Evolutionary conservation across 2,888 invertebrate species (phyloP), one percentile per base, ranked within the genome.

Genomic region (Alcis repandata): DNA sequence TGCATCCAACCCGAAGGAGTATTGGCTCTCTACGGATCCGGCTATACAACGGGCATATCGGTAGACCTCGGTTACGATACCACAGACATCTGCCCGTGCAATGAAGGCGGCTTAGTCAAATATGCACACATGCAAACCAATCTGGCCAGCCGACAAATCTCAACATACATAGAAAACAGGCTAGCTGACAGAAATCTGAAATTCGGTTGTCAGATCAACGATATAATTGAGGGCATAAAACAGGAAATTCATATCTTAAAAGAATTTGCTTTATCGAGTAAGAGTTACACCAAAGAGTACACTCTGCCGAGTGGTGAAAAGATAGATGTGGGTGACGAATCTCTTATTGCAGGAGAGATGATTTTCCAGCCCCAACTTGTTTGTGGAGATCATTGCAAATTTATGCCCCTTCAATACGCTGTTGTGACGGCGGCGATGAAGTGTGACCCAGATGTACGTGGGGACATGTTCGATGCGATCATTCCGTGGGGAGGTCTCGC

Each of bases 61-160:
- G 84, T 91, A 0, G 91, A 92, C 72, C 71, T 92, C 1, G 91
- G 92, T 1, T 80, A 85, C 52, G 85, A 86, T 38, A 79, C 82
- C 4, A 78, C 84, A 0, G 79, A 85, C 53, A 76, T 91, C 32
- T 75, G 72, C 17, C 90, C 91, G 0, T 77, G 91, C 0, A 92
- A 86, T 65, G 90, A 91, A 73, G 92, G 92, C 0, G 86, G 88
- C 0, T 61, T 80, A 1, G 72, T 92, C 6, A 71, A 54, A 7
- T 90, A 86, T 56, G 91, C 90, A 0, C 83, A 85, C 33, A 84
- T 87, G 65, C 69, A 74, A 33, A 89, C 89, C 4, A 77, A 83
- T 0, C 59, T 86, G 11, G 82, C 88, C 6, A 86, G 85, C 2
- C 43, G 59, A 8, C 75, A 85, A 33, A 67, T 91, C 33, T 70